Evolutionary conservation across 1,140 invertebrate genomes (phyloP).

Genomic region (Drosophila nasuta): DNA sequence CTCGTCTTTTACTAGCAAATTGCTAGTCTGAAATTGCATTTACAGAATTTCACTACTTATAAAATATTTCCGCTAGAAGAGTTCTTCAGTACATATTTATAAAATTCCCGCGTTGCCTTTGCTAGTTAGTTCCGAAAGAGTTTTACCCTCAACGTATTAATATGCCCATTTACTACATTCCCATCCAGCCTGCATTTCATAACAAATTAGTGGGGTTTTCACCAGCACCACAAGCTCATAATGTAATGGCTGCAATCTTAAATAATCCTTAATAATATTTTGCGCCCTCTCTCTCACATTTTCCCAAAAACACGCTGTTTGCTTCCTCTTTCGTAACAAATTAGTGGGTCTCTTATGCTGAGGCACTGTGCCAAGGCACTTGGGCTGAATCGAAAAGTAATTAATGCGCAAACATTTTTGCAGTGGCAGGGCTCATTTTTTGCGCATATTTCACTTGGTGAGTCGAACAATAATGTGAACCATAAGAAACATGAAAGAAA

Average conservation of each 20-base stretch:
- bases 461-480: conserved; percentile 70
- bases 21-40: no score
- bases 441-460: conserved; percentile 62
- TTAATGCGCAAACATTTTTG: conserved; percentile 66
- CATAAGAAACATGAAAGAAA: conserved; percentile 62
- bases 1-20: no score
- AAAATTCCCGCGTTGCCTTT: neutral
- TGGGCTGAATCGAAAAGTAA: conserved; percentile 49
- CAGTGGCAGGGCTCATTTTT: conserved; percentile 50
- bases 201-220: neutral
- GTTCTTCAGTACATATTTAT: neutral
- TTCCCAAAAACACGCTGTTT: neutral
- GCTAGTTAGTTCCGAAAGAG: neutral
- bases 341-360: conserved; percentile 4
- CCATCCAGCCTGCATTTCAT: neutral
- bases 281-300: neutral
- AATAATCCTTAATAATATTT: conserved; percentile 4
- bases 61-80: no score
- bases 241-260: conserved; percentile 6
- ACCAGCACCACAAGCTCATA: neutral
- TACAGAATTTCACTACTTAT: no score
- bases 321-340: conserved; percentile 1
- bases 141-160: neutral
- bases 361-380: neutral
- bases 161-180: neutral